Evolutionary conservation across 2,888 invertebrate species (phyloP), one percentile per base, ranked within the genome.

Genomic region (Drosophila fungiperda): DNA sequence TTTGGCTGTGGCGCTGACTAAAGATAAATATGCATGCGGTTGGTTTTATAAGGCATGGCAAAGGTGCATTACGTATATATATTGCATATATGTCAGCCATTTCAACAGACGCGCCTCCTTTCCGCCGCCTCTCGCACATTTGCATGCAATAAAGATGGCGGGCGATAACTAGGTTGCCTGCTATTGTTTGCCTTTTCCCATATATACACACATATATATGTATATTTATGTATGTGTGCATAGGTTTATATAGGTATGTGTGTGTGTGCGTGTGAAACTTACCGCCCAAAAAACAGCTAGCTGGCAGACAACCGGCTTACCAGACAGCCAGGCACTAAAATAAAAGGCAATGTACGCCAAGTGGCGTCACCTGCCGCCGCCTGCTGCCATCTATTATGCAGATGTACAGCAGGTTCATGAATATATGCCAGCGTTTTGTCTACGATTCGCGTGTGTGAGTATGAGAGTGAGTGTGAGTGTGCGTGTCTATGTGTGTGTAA

Each of bases 81-180:
- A 68, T 73, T 66, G 71, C 68, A 74, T 74, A 68, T 68, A 71
- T 62, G 87, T 76, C 80, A 84, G 87, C 70, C 89, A 84, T 87
- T 89, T 89, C 75, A 85, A 79, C 84, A 85, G 82, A 76, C 87
- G 79, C 84, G 79, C 81, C 87, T 79, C 73, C 82, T 73, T 70
- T 80, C 77, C 68, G 80, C 71, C 87, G 74, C 87, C 83, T 87
- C 82, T 86, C 90, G 88, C 89, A 87, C 89, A 86, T 86, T 86
- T 86, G 88, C 85, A 86, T 86, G 85, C 85, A 86, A 86, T 86
- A 86, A 86, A 86, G 85, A 86, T 86, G 85, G 85, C 85, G 88
- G 89, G 85, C 85, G 85, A 86, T 86, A 86, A 87, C 85, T 86
- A 89, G 82, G 82, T 85, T 86, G 89, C 86, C 85, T 67, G 85